Evolutionary conservation across 2,888 invertebrate genomes (phyloP), one percentile per base, ranked within the genome.

Genomic region (Drosophila dives): DNA sequence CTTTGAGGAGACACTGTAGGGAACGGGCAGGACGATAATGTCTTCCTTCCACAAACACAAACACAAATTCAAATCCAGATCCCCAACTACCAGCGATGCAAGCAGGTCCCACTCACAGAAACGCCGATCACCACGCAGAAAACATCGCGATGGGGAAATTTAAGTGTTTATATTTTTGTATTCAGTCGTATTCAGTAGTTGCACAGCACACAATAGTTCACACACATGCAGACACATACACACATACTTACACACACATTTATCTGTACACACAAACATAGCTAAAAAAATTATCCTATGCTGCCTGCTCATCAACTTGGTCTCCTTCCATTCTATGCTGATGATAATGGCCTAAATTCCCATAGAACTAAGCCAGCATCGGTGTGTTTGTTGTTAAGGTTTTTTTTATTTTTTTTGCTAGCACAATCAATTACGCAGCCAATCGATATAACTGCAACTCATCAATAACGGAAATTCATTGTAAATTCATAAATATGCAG

Each of bases 1-100:
- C 88, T 99, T 99, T 93, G 99, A 99, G 94, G 98, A 98, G 94
- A 96, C 97, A 80, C 95, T 97, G 90, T 93, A 93, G 92, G 89
- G 54, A 78, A 83, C 74, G 78, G 83, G 81, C 66, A 34, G 45
- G 61, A 68, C 71, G 73, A 65, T 78, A 56, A 69, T 59, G 65
- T 68, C 72, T 55, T 65, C 69, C 48, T 29, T 56, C 29, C 36
- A 29, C 50, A 62, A 60, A 53, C n/a, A 32, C 48, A 42, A 34
- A 60, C 29, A 42, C 32, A 63, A 34, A 60, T 15, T 53, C 17
- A 34, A 26, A 15, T 29, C 29, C 29, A 29, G 29, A 29, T 29
- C 29, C 29, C 29, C 29, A 29, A 17, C 29, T 3, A 48, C 32
- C 58, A 61, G 32, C 45, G 53, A 17, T 54, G 40, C 48, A 33